Evolutionary conservation across 1,140 invertebrate species (phyloP), one percentile per base, ranked within the genome.

Genomic region (Achroia grisella): DNA sequence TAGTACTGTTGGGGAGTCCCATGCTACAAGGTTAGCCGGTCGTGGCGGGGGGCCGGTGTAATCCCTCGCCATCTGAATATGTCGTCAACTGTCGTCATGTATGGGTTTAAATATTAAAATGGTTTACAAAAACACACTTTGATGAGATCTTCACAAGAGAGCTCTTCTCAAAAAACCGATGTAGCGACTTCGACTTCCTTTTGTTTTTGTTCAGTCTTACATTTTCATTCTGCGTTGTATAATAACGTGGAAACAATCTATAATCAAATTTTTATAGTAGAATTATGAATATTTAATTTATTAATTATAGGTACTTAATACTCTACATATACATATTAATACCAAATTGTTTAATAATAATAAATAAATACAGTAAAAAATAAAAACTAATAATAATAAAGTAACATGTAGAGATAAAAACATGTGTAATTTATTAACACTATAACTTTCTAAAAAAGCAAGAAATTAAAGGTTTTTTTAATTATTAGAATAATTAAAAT

Each of bases 111-210:
- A 56, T 58, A 62, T 58, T 48, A 52, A 54, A 47, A 59, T 56
- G 52, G 59, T 44, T 49, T 57, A 52, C 49, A 52, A 63, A 71
- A 63, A 60, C 48, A 62, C 53, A 61, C 59, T 61, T 58, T 62
- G 52, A 63, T 55, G 55, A 62, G 35, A 37, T 37, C 35, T 37
- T 37, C 35, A 70, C 63, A 62, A 39, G 65, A 71, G 70, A 71
- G 33, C 56, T 41, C 50, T 63, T 71, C 71, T 65, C 71, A 56
- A 69, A 63, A 48, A 6, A 72, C 70, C 64, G 59, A 10, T 52
- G 71, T 71, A 78, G 74, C 68, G 31, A n/a, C 53, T 73, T 69
- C 50, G 74, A 75, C 70, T 75, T 63, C 68, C 74, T 73, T 73
- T 76, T 68, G 51, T 37, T 31, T 31, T 31, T 31, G 2, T 31